Evolutionary conservation across 2,113 vertebrate genomes (phyloP).

Genomic region (Struthidea cinerea): DNA sequence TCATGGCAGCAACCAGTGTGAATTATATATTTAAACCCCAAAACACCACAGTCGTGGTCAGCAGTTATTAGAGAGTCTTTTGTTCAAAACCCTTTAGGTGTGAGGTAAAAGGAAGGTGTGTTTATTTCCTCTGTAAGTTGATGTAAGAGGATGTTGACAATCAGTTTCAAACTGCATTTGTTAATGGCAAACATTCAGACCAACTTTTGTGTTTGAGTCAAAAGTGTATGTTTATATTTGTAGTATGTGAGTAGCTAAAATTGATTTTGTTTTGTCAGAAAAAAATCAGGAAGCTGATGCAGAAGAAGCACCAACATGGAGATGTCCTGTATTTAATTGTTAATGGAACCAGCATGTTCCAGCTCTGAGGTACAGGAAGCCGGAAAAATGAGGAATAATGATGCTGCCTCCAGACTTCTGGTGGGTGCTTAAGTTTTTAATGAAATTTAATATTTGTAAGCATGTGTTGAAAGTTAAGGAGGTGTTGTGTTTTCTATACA

Average conservation of each 20-base stretch:
- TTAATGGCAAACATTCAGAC: neutral
- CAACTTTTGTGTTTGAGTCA: neutral
- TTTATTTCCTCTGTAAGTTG: neutral
- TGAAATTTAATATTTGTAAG: neutral
- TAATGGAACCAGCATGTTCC: neutral
- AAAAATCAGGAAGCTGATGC: constrained; percentile 1
- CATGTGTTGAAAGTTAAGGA: neutral
- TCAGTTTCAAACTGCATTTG: neutral
- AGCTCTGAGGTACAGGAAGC: neutral
- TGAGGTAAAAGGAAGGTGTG: neutral
- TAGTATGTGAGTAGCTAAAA: neutral
- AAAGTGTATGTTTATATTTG: neutral
- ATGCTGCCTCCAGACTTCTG: neutral
- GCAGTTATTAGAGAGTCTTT: neutral
- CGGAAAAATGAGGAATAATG: neutral
- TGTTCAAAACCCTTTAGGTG: neutral
- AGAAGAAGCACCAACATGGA: neutral
- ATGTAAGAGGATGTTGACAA: rapidly evolving
- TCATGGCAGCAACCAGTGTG: neutral
- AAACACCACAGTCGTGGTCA: neutral
- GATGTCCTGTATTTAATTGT: neutral
- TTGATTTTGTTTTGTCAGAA: neutral
- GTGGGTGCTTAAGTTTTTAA: constrained; percentile 11
- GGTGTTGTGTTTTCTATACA: neutral
- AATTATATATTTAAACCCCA: neutral